Evolutionary conservation across 2,888 invertebrate genomes (phyloP), one percentile per base, ranked within the genome.

Genomic region (Crocallis elinguaria): DNA sequence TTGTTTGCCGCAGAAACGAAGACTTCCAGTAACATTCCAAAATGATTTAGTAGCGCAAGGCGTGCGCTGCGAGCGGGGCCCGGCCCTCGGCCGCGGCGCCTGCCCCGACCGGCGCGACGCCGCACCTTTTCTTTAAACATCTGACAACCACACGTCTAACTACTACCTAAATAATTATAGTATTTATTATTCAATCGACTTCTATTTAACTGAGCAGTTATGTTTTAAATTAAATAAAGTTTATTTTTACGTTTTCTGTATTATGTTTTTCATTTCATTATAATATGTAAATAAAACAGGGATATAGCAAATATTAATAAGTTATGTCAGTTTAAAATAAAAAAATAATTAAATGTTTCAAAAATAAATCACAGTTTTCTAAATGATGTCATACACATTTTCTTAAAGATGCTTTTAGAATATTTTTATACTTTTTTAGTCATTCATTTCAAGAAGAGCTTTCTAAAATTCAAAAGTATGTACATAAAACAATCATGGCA

Each of bases 1-100:
- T 88, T 88, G 84, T 88, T 88, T 89, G 86, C 86, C 73, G 74
- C 89, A 88, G 89, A 89, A 78, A 86, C 84, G 87, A 89, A 89
- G 89, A 88, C 87, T 60, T 70, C 88, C 73, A 81, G 85, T 87
- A 89, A 87, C 86, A 88, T 89, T 87, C 88, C 88, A 84, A 88
- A 89, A 88, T 88, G 88, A 88, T 86, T 74, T 78, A 77, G 71
- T 76, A 71, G 64, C 67, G 68, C 69, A 55, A 70, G 76, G 79
- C 69, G 75, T 66, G 67, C 66, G 63, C 64, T 65, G 67, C 64
- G 64, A 71, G 64, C 64, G 67, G 36, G 23, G 57, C 67, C 56
- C 60, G 54, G 59, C 59, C 60, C 67, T 59, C 63, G 64, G 62
- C 57, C 63, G 64, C 62, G n/a, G 66, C 66, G 60, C 62, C 60